Evolutionary conservation across 1,140 invertebrate species (phyloP), one percentile per base, ranked within the genome.

Genomic region (Zophobas morio): DNA sequence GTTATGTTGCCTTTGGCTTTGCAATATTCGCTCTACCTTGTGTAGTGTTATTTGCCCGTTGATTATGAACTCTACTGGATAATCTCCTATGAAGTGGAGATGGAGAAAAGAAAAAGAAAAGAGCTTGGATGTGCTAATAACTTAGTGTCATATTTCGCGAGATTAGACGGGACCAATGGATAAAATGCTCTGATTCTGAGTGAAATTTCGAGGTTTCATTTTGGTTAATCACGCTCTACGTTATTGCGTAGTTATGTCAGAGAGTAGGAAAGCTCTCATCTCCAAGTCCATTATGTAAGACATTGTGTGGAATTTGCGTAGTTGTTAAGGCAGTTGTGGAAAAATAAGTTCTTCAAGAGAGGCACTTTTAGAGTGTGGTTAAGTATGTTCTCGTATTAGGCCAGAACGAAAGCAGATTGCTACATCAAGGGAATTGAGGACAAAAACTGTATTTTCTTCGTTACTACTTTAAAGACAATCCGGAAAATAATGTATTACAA

Each of bases 1-100:
- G 3, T 57, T 57, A 57, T 57, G 54, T 57, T 35, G 54, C 54
- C 33, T 57, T 33, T 35, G 33, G 33, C 54, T 35, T 57, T 35
- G 54, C 33, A 57, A 57, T 57, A 57, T 57, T 34, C 32, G 2
- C 54, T 33, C 35, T 35, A 35, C 54, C 54, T 33, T 57, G 34
- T 57, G 20, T 35, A 57, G 4, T 33, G 33, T 57, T 53, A 53
- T 53, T 53, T 53, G 49, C 49, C 20, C 20, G 49, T 53, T 53
- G 49, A 53, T 53, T 53, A 53, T 32, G 2, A 32, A 53, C 49
- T 53, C 49, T 2, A 20, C 20, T 32, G 20, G 20, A 53, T 53
- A 53, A 53, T 53, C 49, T 53, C 2, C 49, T 4, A 46, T 8
- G 42, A 46, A 46, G 42, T 46, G 42, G 3, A 3, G 6, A 4